phyloP scores from a whole-genome alignment of 2,113 vertebrate species.

The Leptosomus discolor region DNA sequence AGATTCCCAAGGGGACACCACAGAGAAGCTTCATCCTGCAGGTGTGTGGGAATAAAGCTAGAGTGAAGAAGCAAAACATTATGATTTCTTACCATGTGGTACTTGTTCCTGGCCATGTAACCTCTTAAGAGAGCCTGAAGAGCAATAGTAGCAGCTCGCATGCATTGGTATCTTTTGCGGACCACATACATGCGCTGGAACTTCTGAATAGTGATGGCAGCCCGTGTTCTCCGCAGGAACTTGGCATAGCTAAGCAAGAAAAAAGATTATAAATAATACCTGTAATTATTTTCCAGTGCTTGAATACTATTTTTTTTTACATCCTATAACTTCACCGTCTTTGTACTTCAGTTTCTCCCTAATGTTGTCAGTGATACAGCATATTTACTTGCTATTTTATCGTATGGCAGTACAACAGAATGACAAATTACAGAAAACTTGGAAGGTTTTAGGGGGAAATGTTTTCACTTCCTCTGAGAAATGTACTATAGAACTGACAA shows the following conservation, averaged over 20 bases:
- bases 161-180: conserved; percentile 79
- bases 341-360: neutral
- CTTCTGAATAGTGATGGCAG: conserved; percentile 90
- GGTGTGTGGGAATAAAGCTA: neutral
- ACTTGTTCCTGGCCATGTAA: conserved; percentile 87
- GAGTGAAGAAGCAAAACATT: neutral
- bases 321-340: neutral
- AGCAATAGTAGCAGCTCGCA: conserved; percentile 79
- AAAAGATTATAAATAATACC: neutral
- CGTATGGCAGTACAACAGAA: neutral
- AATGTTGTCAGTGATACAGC: neutral
- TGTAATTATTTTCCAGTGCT: neutral
- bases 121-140: conserved; percentile 91
- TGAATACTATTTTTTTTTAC: neutral
- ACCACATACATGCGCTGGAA: conserved; percentile 88
- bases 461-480: neutral
- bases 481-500: neutral
- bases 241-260: conserved; percentile 79
- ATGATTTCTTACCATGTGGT: conserved; percentile 79
- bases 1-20: neutral
- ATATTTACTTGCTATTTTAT: neutral
- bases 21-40: neutral
- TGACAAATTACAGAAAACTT: neutral
- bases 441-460: neutral
- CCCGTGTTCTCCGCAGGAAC: conserved; percentile 88